Evolutionary conservation across 2,888 invertebrate genomes (phyloP).

Genomic region (Lutraria lutraria): DNA sequence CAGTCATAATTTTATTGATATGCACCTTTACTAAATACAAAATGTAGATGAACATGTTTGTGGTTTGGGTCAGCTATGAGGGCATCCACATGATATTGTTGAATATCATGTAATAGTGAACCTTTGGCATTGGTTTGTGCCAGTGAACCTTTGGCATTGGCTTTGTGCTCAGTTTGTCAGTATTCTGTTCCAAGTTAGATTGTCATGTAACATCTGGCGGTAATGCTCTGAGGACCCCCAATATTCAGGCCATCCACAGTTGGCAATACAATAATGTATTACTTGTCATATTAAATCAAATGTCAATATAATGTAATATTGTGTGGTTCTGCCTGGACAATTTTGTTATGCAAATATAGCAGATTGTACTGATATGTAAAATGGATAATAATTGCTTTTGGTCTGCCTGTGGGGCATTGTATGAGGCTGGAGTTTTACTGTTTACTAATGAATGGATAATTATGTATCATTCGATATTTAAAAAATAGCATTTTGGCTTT

Average conservation of each 20-base stretch:
- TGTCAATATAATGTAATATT: constrained; percentile 6
- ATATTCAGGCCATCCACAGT: background rate
- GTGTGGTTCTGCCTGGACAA: constrained; percentile 19
- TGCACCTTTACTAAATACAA: too few relatives aligned
- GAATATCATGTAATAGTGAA: too few relatives aligned
- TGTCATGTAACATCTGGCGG: too few relatives aligned
- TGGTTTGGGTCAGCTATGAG: too few relatives aligned
- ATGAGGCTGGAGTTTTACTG: background rate
- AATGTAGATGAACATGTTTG: too few relatives aligned
- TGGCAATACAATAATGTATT: background rate
- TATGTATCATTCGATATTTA: constrained; percentile 6
- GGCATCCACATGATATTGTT: too few relatives aligned
- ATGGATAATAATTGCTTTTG: constrained; percentile 16
- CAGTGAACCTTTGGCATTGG: too few relatives aligned
- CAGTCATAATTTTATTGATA: too few relatives aligned
- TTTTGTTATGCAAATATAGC: constrained; percentile 22
- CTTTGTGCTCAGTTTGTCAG: too few relatives aligned
- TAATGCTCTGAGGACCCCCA: too few relatives aligned
- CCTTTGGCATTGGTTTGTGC: too few relatives aligned
- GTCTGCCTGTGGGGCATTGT: background rate
- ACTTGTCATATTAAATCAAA: background rate
- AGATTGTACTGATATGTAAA: constrained; percentile 18
- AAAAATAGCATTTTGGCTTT: background rate
- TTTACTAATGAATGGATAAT: background rate
- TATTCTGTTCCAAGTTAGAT: too few relatives aligned